phyloP scores from a whole-genome alignment of 2,797 vertebrate genomes.

The Tenualosa thibaudeaui region DNA sequence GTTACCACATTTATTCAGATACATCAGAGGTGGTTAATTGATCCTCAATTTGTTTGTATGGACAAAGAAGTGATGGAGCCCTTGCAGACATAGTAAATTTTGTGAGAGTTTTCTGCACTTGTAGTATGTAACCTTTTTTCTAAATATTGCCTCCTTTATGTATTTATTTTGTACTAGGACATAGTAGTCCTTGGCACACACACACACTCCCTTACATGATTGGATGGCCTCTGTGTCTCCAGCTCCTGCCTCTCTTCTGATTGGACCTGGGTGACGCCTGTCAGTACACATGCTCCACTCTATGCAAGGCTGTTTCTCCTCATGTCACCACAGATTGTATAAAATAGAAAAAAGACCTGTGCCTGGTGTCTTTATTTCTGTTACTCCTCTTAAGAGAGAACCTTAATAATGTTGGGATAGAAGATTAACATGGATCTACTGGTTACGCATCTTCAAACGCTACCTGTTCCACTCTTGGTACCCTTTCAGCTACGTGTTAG shows the following conservation, averaged over 20 bases:
- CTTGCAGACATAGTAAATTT: background rate
- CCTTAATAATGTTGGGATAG: background rate
- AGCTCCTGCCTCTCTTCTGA: conserved; percentile 30
- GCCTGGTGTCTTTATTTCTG: background rate
- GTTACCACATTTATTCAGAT: background rate
- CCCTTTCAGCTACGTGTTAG: background rate
- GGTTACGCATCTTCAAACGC: background rate
- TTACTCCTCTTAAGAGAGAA: background rate
- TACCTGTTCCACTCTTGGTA: background rate
- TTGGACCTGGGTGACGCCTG: conserved; percentile 58
- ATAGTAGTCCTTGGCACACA: background rate
- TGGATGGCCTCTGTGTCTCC: conserved; percentile 11
- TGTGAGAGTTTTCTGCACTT: conserved; percentile 9
- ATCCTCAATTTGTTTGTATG: background rate
- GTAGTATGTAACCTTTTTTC: background rate
- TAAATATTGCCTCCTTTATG: background rate
- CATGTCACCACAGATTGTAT: conserved; percentile 76
- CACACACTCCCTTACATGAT: background rate
- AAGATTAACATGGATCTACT: background rate
- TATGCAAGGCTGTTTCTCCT: conserved; percentile 76
- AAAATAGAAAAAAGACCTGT: conserved; percentile 47
- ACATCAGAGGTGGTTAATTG: background rate
- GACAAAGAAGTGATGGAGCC: background rate
- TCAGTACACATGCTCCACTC: conserved; percentile 67
- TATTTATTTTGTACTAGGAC: background rate